Percentiles rank a stretch among this genome's conserved stretches.
Evolutionary conservation across 2,113 vertebrate species (phyloP).

Genomic region (Solenodon paradoxus): DNA sequence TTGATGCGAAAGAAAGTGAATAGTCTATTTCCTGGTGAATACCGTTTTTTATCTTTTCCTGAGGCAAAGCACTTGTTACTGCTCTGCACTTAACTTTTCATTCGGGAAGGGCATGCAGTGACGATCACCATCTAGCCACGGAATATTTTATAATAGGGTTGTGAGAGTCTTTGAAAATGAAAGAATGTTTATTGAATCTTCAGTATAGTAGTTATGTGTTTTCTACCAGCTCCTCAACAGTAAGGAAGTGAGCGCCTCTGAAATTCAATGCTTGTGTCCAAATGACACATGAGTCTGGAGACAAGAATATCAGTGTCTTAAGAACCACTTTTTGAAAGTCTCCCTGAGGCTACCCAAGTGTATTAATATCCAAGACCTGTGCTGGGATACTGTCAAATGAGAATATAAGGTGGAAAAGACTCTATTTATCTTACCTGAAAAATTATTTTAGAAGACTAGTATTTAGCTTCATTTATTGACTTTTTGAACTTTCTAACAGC

Average conservation of each 20-base stretch:
- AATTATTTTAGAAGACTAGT: conserved; percentile 62
- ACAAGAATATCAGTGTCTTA: conserved; percentile 59
- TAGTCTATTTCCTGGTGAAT: background rate
- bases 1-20: background rate
- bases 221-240: conserved; percentile 17
- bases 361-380: conserved; percentile 71
- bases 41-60: background rate
- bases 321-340: conserved; percentile 75
- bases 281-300: conserved; percentile 71
- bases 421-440: conserved; percentile 70
- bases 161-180: conserved; percentile 43
- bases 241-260: conserved; percentile 62
- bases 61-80: background rate
- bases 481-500: conserved; percentile 71
- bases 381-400: conserved; percentile 72
- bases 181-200: conserved; percentile 54
- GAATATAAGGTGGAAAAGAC: conserved; percentile 70
- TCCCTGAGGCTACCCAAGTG: conserved; percentile 61
- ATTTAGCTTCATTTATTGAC: conserved; percentile 72
- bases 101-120: background rate
- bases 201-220: conserved; percentile 24
- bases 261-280: conserved; percentile 63
- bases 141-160: background rate
- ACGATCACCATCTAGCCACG: background rate
- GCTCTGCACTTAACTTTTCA: background rate